Evolutionary conservation across 2,113 vertebrate genomes (phyloP), one percentile per base, ranked within the genome.

Genomic region (Tringa solitaria): DNA sequence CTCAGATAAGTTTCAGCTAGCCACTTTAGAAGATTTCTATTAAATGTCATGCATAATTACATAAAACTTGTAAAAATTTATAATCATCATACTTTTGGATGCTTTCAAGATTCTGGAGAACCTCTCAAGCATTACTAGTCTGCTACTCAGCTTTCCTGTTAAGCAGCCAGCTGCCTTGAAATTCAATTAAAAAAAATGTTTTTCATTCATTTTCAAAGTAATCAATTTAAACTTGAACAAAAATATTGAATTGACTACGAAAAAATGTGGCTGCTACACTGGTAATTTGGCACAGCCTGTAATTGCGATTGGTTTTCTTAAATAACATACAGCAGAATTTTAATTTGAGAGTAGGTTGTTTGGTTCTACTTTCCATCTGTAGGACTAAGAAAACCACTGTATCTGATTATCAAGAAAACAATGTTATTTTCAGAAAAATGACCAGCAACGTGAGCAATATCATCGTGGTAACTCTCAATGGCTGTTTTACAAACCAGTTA

Each of bases 41-140:
- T 97, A 98, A 98, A 98, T 98, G 97, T 98, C 97, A 98, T 93
- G 78, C 54, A 96, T 98, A 97, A 98, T 98, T 98, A 97, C 76
- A 89, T 72, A 96, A 97, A 97, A 90, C 84, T 97, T 96, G 90
- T 89, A 96, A 84, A 97, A 97, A 96, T 96, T 95, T 96, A 87
- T 97, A 96, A 96, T 98, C 69, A 97, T 96, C 96, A 70, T 96
- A 94, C 95, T 97, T 97, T 95, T 96, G 94, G 85, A 95, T 69
- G 90, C 69, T 97, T 97, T 97, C 90, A 87, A 95, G 90, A 92
- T 95, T 96, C 93, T 97, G 74, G 91, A 97, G 96, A 96, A 97
- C 94, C 97, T 97, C 98, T 98, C 75, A 94, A 97, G 94, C 93
- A 72, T 87, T 96, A 90, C 89, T 94, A 97, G 95, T 96, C 91